These are phyloP conservation scores for Hedya salicella DNA, from an alignment of 2,888 invertebrate species.

Conservation along the genomic window DNA sequence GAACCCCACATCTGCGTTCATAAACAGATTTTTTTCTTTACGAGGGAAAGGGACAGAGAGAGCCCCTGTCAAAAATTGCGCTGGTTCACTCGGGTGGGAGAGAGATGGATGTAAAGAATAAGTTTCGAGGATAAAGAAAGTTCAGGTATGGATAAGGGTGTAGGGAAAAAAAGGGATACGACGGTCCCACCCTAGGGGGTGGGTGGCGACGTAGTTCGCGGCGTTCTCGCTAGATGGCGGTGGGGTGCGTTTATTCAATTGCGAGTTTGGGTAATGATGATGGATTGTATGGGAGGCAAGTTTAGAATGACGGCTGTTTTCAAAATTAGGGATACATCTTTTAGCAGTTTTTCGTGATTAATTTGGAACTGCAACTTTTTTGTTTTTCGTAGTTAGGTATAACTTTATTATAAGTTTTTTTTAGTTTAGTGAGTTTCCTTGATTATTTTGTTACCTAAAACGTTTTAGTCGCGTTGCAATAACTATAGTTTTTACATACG, in stretches of 20 bases:
- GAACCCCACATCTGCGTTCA: constrained; percentile 76
- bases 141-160: constrained; percentile 84
- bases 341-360: background rate
- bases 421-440: too few relatives aligned
- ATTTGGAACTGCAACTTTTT: background rate
- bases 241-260: constrained; percentile 79
- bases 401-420: too few relatives aligned
- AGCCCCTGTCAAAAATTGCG: constrained; percentile 51
- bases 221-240: constrained; percentile 79
- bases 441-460: too few relatives aligned
- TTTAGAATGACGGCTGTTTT: constrained; percentile 69
- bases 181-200: constrained; percentile 63
- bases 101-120: constrained; percentile 76
- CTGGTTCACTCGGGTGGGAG: constrained; percentile 52
- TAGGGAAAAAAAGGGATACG: constrained; percentile 84
- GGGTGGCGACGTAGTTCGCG: constrained; percentile 67
- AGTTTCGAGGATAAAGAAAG: constrained; percentile 83
- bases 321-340: constrained; percentile 12
- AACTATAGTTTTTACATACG: too few relatives aligned
- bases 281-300: constrained; percentile 81
- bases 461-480: too few relatives aligned
- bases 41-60: constrained; percentile 61
- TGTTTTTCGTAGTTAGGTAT: background rate
- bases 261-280: constrained; percentile 83
- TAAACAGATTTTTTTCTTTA: constrained; percentile 82